Evolutionary conservation across 2,113 vertebrate species (phyloP).

Genomic region (Centropristis striata): DNA sequence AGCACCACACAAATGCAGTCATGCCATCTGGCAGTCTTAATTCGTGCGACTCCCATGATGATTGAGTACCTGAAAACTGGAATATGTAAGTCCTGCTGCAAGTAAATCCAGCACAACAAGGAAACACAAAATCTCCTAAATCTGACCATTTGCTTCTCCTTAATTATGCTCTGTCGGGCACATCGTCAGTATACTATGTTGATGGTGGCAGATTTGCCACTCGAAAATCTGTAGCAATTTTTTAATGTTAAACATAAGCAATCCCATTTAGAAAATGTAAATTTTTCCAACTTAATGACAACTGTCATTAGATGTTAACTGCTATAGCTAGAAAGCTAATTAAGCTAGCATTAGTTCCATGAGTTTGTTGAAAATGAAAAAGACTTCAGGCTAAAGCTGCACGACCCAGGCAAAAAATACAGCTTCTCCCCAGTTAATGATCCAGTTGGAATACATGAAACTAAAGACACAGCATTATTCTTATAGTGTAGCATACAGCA

Average conservation of each 20-base stretch:
- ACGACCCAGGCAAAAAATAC: not conserved
- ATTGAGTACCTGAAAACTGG: not conserved
- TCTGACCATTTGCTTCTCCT: not conserved
- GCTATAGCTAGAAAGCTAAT: not conserved
- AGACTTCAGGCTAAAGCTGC: not conserved
- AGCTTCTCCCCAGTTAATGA: not conserved
- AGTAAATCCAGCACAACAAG: not conserved
- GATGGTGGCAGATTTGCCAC: not conserved
- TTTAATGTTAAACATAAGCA: not conserved
- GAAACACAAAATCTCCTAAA: not conserved
- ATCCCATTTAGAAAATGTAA: too few relatives aligned
- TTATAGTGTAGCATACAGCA: not conserved
- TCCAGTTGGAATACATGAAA: not conserved
- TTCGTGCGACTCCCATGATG: not conserved
- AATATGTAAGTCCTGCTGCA: not conserved
- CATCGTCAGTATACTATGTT: not conserved
- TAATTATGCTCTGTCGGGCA: not conserved
- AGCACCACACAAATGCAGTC: not conserved
- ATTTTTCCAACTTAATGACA: not conserved
- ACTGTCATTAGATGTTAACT: not conserved
- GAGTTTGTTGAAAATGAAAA: not conserved
- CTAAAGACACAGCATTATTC: not conserved
- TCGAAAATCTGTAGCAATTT: not conserved
- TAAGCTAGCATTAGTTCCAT: not conserved
- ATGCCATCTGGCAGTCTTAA: conserved; percentile 1